Percentiles rank a stretch among this genome's conserved stretches.
These are phyloP conservation scores for Falco naumanni DNA, from an alignment of 2,797 vertebrate species.

Conservation along the genomic window DNA sequence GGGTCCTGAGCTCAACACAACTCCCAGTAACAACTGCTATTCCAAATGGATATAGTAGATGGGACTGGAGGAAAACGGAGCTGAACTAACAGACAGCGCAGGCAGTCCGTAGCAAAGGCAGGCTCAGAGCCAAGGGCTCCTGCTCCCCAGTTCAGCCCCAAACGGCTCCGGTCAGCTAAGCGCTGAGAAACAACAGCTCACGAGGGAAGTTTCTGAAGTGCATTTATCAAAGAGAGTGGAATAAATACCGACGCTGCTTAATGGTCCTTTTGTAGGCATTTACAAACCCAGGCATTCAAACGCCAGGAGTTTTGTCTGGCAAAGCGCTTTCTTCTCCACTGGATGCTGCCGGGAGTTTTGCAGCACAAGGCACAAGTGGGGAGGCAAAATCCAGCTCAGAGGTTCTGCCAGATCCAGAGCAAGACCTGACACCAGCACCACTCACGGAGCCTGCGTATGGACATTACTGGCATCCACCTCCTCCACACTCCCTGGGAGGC, in stretches of 20 bases:
- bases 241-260: not conserved
- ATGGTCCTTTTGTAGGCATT: not conserved
- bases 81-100: not conserved
- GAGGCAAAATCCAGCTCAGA: not conserved
- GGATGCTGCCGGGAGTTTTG: not conserved
- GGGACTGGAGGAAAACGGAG: not conserved
- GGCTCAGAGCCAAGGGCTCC: not conserved
- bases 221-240: not conserved
- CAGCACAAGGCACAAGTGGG: accelerated
- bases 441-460: accelerated
- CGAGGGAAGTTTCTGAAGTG: not conserved
- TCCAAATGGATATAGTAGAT: not conserved
- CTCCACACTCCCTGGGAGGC: accelerated
- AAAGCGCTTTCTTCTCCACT: not conserved
- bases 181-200: not conserved
- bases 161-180: not conserved
- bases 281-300: not conserved
- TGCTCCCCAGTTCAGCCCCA: not conserved
- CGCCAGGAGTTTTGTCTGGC: not conserved
- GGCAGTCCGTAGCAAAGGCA: not conserved
- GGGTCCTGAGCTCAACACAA: not conserved
- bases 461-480: not conserved
- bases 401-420: not conserved
- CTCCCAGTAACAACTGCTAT: not conserved
- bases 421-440: not conserved